These are phyloP conservation scores for Paramormyrops hopkinsi DNA, from an alignment of 2,797 vertebrate genomes.

Conservation along the genomic window DNA sequence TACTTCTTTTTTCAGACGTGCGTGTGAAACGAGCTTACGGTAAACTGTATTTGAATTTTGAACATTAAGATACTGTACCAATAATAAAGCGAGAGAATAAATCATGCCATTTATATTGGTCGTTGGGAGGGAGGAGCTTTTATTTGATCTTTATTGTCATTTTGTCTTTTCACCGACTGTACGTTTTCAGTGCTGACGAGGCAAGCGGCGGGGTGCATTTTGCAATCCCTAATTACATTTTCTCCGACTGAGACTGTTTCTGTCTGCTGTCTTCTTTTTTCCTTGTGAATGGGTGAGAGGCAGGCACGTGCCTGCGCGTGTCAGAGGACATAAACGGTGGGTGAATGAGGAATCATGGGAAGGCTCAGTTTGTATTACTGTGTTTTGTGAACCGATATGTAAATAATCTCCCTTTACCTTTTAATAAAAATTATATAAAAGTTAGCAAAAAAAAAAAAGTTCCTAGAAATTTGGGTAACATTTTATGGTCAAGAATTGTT, in stretches of 20 bases:
- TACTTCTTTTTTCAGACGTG: constrained; percentile 7
- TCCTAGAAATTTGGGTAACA: constrained; percentile 22
- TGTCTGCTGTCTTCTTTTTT: constrained; percentile 7
- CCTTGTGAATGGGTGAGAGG: not conserved
- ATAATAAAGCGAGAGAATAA: not conserved
- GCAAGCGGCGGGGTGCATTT: not conserved
- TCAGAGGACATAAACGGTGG: not conserved
- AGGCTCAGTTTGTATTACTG: constrained; percentile 11
- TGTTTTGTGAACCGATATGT: constrained; percentile 19
- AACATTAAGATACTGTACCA: constrained; percentile 13
- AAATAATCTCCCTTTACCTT: constrained; percentile 26
- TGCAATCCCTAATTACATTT: constrained; percentile 11
- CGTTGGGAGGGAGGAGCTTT: constrained; percentile 3
- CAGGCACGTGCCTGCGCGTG: not conserved
- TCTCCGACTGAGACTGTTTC: constrained; percentile 6
- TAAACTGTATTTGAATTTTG: constrained; percentile 16
- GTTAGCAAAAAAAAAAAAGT: constrained; percentile 11
- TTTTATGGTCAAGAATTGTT: constrained; percentile 22
- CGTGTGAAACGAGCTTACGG: constrained; percentile 5
- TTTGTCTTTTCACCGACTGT: constrained; percentile 7
- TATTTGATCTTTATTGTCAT: not conserved
- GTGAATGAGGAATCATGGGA: not conserved
- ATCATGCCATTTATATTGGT: not conserved
- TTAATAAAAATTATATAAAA: constrained; percentile 23
- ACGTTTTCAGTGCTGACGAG: constrained; percentile 14